A percentile compares a stretch with the other conserved stretches of the same genome.
Evolutionary conservation across 1,140 invertebrate species (phyloP).

Genomic region (Camponotus pennsylvanicus): DNA sequence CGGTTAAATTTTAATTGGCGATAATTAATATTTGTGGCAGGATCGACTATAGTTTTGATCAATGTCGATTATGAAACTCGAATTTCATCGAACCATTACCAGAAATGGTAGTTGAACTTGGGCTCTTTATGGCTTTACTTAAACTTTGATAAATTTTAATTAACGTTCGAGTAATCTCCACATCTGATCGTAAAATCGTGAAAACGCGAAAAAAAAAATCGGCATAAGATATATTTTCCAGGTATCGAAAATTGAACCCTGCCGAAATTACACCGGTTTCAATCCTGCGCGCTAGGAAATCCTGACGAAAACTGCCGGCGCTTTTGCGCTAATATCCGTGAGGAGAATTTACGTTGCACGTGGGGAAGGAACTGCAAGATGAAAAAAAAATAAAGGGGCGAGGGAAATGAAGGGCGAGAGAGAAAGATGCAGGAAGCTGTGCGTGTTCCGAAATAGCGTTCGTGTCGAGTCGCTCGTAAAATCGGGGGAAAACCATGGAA

Average conservation of each 20-base stretch:
- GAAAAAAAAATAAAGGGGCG: background rate
- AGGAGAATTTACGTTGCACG: slow-evolving; percentile 46
- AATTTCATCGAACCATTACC: slow-evolving; percentile 4
- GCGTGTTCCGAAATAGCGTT: slow-evolving; percentile 60
- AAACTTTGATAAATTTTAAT: background rate
- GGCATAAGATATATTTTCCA: background rate
- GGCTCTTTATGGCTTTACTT: background rate
- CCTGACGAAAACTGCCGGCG: slow-evolving; percentile 38
- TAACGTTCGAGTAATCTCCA: background rate
- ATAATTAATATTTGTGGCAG: background rate
- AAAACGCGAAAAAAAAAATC: slow-evolving; percentile 1
- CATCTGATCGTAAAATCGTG: background rate
- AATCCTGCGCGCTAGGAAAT: slow-evolving; percentile 18
- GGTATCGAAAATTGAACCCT: slow-evolving; percentile 35
- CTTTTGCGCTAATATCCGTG: slow-evolving; percentile 38
- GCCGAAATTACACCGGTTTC: slow-evolving; percentile 20
- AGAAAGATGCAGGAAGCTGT: background rate
- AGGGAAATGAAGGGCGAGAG: background rate
- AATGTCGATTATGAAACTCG: too few relatives aligned
- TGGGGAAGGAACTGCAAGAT: background rate
- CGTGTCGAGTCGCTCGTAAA: slow-evolving; percentile 45
- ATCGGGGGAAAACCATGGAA: slow-evolving; percentile 44
- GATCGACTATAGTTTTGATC: background rate
- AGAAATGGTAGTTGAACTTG: background rate
- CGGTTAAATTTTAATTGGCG: background rate